Evolutionary conservation across 1,140 invertebrate species (phyloP).

Genomic region (Trypoxylus dichotomus): DNA sequence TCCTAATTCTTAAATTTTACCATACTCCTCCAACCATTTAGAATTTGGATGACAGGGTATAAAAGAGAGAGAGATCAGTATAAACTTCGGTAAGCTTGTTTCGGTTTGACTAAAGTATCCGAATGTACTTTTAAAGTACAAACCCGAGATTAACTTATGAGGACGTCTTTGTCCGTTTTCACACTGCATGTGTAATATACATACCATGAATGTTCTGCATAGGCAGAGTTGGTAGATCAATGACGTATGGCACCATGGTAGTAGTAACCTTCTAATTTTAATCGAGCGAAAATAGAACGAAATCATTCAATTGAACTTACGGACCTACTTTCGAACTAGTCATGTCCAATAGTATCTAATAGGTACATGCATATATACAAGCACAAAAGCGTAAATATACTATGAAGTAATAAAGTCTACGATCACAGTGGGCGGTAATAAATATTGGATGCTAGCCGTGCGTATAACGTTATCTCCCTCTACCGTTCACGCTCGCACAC

Average conservation of each 20-base stretch:
- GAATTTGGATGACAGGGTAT: no score
- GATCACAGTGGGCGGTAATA: not conserved
- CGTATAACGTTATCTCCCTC: not conserved
- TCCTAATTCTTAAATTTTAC: no score
- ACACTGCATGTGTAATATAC: no score
- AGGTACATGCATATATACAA: not conserved
- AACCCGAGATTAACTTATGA: no score
- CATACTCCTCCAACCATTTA: no score
- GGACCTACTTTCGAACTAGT: not conserved
- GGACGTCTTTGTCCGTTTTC: no score
- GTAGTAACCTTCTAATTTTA: slow-evolving; percentile 7
- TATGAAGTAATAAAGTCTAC: slow-evolving; percentile 7
- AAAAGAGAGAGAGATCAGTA: no score
- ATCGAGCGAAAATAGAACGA: not conserved
- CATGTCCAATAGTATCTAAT: not conserved
- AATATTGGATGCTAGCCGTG: slow-evolving; percentile 12
- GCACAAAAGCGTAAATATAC: not conserved
- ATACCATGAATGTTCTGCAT: no score
- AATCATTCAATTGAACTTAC: not conserved
- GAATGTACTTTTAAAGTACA: no score
- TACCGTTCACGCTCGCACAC: not conserved
- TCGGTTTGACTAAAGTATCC: no score
- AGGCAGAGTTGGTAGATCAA: not conserved
- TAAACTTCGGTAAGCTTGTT: no score
- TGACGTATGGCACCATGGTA: not conserved